Percentiles rank a stretch among this genome's conserved stretches.
phyloP scores from a whole-genome alignment of 92 coral and sea anemone genomes.

The Epizoanthus illoricatus region DNA sequence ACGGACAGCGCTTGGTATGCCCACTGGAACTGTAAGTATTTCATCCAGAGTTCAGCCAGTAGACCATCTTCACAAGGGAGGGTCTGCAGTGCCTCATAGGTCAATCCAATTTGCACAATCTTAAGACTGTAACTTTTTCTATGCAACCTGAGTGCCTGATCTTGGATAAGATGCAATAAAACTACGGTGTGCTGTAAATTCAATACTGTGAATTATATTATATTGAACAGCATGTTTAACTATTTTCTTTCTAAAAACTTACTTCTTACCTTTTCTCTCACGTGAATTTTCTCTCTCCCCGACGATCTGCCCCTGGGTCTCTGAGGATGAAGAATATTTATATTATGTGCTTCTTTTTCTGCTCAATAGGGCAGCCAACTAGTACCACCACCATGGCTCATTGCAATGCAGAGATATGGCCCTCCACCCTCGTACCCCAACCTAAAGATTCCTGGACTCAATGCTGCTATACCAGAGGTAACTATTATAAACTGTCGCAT shows the following conservation, averaged over 20 bases:
- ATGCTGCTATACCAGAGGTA: constrained; percentile 97
- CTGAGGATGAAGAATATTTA: neutral
- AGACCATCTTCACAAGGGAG: neutral
- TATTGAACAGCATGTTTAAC: neutral
- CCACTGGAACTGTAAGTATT: constrained; percentile 74
- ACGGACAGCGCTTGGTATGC: constrained; percentile 97
- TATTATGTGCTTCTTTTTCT: neutral
- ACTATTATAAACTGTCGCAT: neutral
- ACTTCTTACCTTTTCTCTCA: neutral
- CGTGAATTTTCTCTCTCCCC: too few species aligned
- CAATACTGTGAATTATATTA: too few species aligned
- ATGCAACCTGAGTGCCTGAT: too few species aligned
- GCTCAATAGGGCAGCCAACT: constrained; percentile 64
- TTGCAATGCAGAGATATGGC: constrained; percentile 99
- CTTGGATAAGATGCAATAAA: too few species aligned
- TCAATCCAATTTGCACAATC: too few species aligned
- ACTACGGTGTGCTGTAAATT: too few species aligned
- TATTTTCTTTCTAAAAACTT: too few species aligned
- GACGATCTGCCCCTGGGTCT: too few species aligned
- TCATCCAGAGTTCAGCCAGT: neutral
- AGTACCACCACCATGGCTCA: constrained; percentile 97
- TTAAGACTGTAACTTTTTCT: too few species aligned
- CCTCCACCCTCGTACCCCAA: constrained; percentile 99
- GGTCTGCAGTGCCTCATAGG: neutral
- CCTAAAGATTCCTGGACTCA: constrained; percentile 91